These are phyloP conservation scores for Crocidura indochinensis DNA, from an alignment of 2,797 vertebrate genomes.

Conservation along the genomic window DNA sequence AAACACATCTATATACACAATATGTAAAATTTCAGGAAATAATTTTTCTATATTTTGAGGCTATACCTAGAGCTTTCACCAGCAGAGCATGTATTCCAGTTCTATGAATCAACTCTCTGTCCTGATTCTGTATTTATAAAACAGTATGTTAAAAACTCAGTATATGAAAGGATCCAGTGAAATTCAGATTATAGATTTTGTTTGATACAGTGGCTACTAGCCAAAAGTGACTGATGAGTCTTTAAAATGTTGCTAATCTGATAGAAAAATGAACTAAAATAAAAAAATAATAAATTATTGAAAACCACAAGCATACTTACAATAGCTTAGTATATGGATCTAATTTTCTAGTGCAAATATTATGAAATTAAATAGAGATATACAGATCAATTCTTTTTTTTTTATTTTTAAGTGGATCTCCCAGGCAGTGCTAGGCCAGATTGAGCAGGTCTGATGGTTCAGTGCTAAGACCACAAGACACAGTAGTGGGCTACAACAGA, in stretches of 20 bases:
- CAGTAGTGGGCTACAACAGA: no score
- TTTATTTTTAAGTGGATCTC: no score
- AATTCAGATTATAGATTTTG: not conserved
- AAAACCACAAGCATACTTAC: slow-evolving; percentile 15
- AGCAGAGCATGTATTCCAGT: no score
- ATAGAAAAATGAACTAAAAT: not conserved
- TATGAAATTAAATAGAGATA: slow-evolving; percentile 13
- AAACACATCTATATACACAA: no score
- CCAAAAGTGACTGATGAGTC: not conserved
- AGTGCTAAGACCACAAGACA: no score
- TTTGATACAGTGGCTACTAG: not conserved
- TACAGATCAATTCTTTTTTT: no score
- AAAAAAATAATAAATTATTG: not conserved
- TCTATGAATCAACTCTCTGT: no score
- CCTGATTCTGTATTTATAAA: slow-evolving; percentile 28
- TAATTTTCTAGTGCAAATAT: slow-evolving; percentile 52
- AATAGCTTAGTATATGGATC: slow-evolving; percentile 52
- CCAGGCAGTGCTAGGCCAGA: no score
- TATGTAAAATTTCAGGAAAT: no score
- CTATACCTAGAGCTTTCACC: no score
- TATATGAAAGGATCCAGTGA: not conserved
- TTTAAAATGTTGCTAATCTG: not conserved
- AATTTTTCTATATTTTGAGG: no score
- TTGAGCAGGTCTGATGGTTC: no score
- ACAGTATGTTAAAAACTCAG: not conserved